A percentile compares a stretch with the other conserved stretches of the same genome.
These are phyloP conservation scores for Orthonychiurus folsomi DNA, from an alignment of 2,888 invertebrate genomes.

Conservation along the genomic window DNA sequence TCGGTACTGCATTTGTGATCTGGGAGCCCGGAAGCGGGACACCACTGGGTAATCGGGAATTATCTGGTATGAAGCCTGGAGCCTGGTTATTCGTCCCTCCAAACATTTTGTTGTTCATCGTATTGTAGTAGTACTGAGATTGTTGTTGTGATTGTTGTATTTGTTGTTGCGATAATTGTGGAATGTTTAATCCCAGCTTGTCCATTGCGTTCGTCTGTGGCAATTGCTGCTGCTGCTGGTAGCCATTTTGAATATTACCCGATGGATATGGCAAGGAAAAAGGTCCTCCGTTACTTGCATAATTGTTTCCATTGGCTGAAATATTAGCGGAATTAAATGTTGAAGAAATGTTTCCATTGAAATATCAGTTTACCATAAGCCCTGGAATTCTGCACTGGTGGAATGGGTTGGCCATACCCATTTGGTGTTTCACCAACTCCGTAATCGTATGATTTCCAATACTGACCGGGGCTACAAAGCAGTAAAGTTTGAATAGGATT, in stretches of 20 bases:
- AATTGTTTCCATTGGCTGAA: too few species aligned
- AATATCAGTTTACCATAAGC: slow-evolving; percentile 13
- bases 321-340: too few species aligned
- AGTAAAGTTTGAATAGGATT: not conserved
- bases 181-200: not conserved
- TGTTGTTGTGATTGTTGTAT: slow-evolving; percentile 17
- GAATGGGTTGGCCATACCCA: slow-evolving; percentile 16
- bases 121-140: not conserved
- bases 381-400: slow-evolving; percentile 9
- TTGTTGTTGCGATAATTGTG: not conserved
- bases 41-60: too few species aligned
- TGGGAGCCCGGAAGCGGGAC: not conserved
- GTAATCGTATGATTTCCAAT: slow-evolving; percentile 21
- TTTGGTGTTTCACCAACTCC: slow-evolving; percentile 7
- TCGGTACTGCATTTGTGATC: not conserved
- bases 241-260: not conserved
- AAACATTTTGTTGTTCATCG: not conserved
- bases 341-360: too few species aligned
- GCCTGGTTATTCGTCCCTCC: not conserved
- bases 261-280: slow-evolving; percentile 2
- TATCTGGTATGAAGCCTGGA: too few species aligned
- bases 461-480: slow-evolving; percentile 1
- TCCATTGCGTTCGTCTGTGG: too few species aligned
- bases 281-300: not conserved
- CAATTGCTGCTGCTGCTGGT: slow-evolving; percentile 4